A percentile compares a stretch with the other conserved stretches of the same genome.
Conservation (phyloP, 2,888 invertebrate species). For the Cryptocephalus moraei region DNA sequence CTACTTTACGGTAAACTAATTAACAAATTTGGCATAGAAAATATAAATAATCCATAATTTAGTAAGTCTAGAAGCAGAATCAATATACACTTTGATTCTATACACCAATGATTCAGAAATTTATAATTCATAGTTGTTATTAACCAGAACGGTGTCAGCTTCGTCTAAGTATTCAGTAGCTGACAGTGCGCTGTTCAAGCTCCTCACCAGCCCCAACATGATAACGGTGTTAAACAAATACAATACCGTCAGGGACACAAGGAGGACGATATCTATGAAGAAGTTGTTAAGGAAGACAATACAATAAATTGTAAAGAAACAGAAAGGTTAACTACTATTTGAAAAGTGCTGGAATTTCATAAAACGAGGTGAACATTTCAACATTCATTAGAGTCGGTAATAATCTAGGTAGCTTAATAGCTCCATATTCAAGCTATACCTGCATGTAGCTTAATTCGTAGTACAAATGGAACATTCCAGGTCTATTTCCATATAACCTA, state of each 20-base stretch:
- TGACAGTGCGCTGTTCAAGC: background rate
- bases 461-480: too few species aligned
- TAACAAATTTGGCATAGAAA: slow-evolving; percentile 8
- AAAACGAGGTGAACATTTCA: background rate
- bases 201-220: slow-evolving; percentile 12
- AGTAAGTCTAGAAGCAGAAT: background rate
- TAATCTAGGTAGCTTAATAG: too few species aligned
- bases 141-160: too few species aligned
- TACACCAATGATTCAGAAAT: slow-evolving; percentile 17
- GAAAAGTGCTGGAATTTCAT: background rate
- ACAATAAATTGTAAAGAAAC: background rate
- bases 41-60: slow-evolving; percentile 14
- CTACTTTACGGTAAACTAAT: too few species aligned
- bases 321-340: slow-evolving; percentile 3
- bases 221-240: slow-evolving; percentile 26
- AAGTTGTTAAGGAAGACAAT: slow-evolving; percentile 16
- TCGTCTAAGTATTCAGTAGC: too few species aligned
- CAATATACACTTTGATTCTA: slow-evolving; percentile 6
- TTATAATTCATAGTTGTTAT: too few species aligned
- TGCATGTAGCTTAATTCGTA: too few species aligned
- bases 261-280: slow-evolving; percentile 24
- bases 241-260: slow-evolving; percentile 20
- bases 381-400: background rate
- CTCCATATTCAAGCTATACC: too few species aligned
- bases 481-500: too few species aligned